These are phyloP conservation scores for Cheilosia vulpina DNA, from an alignment of 2,888 invertebrate species.

Conservation along the genomic window DNA sequence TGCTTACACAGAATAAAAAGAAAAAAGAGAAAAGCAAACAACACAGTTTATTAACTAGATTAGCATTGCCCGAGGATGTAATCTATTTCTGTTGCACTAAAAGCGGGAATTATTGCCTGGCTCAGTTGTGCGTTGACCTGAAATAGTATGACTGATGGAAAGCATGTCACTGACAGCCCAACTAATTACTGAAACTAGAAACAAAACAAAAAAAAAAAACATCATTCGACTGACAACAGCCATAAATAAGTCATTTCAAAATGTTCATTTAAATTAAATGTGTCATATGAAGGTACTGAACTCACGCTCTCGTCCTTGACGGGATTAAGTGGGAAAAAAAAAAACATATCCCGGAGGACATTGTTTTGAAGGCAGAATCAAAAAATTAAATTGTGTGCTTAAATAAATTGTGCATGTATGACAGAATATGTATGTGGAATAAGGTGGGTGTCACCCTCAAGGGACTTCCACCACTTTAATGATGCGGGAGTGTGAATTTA, in stretches of 20 bases:
- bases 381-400: conserved; percentile 27
- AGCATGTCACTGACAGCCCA: conserved; percentile 20
- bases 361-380: conserved; percentile 31
- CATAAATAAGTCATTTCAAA: conserved; percentile 29
- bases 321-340: background rate
- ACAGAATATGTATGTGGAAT: background rate
- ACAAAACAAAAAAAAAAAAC: conserved; percentile 7
- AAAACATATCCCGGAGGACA: conserved; percentile 19
- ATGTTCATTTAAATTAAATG: conserved; percentile 57
- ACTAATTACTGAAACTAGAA: conserved; percentile 15
- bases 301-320: background rate
- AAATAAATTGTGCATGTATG: background rate
- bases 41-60: background rate
- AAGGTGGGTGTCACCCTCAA: background rate
- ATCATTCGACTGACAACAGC: background rate
- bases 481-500: conserved; percentile 11
- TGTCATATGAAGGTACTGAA: conserved; percentile 2
- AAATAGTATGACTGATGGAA: background rate
- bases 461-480: background rate
- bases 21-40: background rate
- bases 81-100: conserved; percentile 9
- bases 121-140: too few species aligned
- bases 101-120: too few species aligned
- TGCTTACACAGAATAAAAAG: background rate
- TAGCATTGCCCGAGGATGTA: conserved; percentile 13